These are phyloP conservation scores for Rhingia campestris DNA, from an alignment of 2,888 invertebrate species.

Conservation along the genomic window DNA sequence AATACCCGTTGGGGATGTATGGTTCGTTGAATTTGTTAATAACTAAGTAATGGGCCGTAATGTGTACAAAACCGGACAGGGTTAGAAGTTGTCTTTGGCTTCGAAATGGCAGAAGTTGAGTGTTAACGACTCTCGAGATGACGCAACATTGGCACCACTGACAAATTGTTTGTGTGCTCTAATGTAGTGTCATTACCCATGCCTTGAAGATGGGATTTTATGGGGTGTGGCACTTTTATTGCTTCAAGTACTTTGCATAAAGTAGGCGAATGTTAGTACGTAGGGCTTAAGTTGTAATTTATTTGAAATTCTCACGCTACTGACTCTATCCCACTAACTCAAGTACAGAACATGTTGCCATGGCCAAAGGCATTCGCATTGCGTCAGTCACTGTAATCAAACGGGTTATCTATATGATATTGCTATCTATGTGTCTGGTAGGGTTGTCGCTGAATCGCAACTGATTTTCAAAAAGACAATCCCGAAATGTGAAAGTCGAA, in stretches of 20 bases:
- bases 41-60: slow-evolving; percentile 26
- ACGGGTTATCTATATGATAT: no score
- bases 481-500: no score
- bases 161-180: slow-evolving; percentile 29
- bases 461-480: no score
- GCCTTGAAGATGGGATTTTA: neutral
- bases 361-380: no score
- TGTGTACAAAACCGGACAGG: slow-evolving; percentile 15
- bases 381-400: no score
- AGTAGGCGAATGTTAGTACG: neutral
- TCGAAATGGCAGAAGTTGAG: slow-evolving; percentile 11
- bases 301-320: no score
- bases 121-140: slow-evolving; percentile 38
- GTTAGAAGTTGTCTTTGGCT: slow-evolving; percentile 20
- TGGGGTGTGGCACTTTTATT: slow-evolving; percentile 8
- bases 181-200: slow-evolving; percentile 32
- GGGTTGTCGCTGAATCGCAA: no score
- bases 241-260: neutral
- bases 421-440: no score
- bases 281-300: no score
- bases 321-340: no score
- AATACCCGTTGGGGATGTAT: slow-evolving; percentile 42
- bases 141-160: slow-evolving; percentile 26
- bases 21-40: slow-evolving; percentile 55
- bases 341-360: no score